Evolutionary conservation across 2,888 invertebrate genomes (phyloP).

Genomic region (Sicus ferrugineus): DNA sequence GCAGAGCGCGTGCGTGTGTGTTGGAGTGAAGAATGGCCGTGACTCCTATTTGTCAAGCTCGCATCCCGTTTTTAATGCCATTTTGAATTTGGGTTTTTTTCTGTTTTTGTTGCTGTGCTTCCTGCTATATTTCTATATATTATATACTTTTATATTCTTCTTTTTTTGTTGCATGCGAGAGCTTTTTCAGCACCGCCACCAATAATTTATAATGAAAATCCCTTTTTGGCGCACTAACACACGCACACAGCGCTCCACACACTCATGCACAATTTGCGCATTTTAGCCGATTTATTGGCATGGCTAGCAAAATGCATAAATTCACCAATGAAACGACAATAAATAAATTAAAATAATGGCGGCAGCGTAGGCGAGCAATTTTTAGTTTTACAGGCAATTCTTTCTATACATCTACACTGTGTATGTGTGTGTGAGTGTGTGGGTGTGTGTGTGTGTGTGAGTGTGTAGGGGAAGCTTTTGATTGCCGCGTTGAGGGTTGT

Average conservation of each 20-base stretch:
- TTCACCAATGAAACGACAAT: constrained; percentile 62
- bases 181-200: background rate
- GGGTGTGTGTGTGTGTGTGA: background rate
- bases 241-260: constrained; percentile 18
- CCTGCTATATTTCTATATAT: background rate
- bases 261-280: constrained; percentile 57
- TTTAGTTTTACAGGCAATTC: background rate
- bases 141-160: background rate
- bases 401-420: background rate
- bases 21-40: constrained; percentile 50
- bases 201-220: constrained; percentile 63
- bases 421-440: too few species aligned
- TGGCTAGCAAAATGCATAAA: constrained; percentile 59
- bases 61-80: background rate
- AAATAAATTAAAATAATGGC: constrained; percentile 64
- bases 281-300: constrained; percentile 59
- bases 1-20: background rate
- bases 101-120: background rate
- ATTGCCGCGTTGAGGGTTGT: background rate
- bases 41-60: constrained; percentile 28
- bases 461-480: background rate
- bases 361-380: constrained; percentile 40
- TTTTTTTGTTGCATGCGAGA: background rate
- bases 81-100: background rate
- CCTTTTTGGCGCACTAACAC: constrained; percentile 46